These are phyloP conservation scores for Machimus atricapillus DNA, from an alignment of 2,888 invertebrate genomes.

Conservation along the genomic window DNA sequence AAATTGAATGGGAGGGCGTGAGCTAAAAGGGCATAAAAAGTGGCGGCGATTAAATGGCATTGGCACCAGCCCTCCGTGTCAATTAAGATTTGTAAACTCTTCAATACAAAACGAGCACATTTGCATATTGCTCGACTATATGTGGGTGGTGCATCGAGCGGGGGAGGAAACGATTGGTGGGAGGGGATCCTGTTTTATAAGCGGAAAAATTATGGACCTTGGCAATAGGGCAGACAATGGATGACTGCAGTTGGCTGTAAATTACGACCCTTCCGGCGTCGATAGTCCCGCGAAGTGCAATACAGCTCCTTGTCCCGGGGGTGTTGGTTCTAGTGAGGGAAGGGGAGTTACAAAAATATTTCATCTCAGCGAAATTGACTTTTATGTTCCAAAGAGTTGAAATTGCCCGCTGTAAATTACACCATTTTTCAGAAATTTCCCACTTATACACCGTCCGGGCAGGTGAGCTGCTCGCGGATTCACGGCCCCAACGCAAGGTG, in stretches of 20 bases:
- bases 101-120: slow-evolving; percentile 9
- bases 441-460: not conserved
- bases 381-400: slow-evolving; percentile 1
- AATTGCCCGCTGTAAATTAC: not conserved
- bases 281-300: not conserved
- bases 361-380: slow-evolving; percentile 12
- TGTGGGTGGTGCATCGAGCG: not conserved
- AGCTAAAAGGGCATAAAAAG: slow-evolving; percentile 2
- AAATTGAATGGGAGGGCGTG: slow-evolving; percentile 16
- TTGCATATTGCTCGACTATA: not conserved
- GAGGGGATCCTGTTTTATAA: not conserved
- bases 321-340: not conserved
- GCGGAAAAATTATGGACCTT: slow-evolving; percentile 15
- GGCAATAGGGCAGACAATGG: slow-evolving; percentile 28
- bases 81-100: slow-evolving; percentile 33
- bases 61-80: slow-evolving; percentile 25
- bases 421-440: not conserved
- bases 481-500: not conserved
- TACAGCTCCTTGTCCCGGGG: not conserved
- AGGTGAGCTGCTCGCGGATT: not conserved
- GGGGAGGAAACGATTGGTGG: not conserved
- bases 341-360: not conserved
- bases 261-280: not conserved
- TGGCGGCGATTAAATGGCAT: slow-evolving; percentile 7
- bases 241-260: slow-evolving; percentile 24